These are phyloP conservation scores for Leptodactylus fuscus DNA, from an alignment of 2,113 vertebrate genomes.

Conservation along the genomic window DNA sequence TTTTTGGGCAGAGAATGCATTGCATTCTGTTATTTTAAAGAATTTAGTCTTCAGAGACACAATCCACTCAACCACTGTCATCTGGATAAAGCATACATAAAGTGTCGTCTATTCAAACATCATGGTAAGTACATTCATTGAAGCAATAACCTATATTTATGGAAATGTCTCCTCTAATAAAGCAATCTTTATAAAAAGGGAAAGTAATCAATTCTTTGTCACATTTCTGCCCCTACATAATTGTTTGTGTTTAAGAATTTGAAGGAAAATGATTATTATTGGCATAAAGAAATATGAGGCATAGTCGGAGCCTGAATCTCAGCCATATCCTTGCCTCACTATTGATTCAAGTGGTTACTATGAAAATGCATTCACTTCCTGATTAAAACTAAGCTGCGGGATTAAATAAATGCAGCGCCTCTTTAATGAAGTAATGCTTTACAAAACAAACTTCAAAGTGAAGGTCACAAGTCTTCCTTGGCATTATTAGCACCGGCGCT, in stretches of 20 bases:
- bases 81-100: background rate
- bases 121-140: conserved; percentile 15
- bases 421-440: conserved; percentile 56
- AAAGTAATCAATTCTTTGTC: conserved; percentile 28
- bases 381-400: conserved; percentile 52
- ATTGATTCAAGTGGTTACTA: conserved; percentile 55
- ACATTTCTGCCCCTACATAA: conserved; percentile 29
- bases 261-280: conserved; percentile 42
- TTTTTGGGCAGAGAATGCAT: background rate
- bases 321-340: conserved; percentile 53
- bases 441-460: conserved; percentile 47
- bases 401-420: conserved; percentile 47
- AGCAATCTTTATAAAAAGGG: conserved; percentile 28
- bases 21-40: background rate
- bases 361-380: conserved; percentile 50
- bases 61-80: background rate
- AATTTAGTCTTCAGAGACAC: no score
- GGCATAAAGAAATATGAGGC: conserved; percentile 44
- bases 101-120: background rate
- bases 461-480: conserved; percentile 50
- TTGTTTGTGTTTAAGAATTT: conserved; percentile 32
- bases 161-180: conserved; percentile 35
- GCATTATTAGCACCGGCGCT: conserved; percentile 21
- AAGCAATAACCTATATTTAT: conserved; percentile 12
- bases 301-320: conserved; percentile 31